Conservation (phyloP, 2,797 vertebrate genomes). For the Ptychadena robeensis region DNA sequence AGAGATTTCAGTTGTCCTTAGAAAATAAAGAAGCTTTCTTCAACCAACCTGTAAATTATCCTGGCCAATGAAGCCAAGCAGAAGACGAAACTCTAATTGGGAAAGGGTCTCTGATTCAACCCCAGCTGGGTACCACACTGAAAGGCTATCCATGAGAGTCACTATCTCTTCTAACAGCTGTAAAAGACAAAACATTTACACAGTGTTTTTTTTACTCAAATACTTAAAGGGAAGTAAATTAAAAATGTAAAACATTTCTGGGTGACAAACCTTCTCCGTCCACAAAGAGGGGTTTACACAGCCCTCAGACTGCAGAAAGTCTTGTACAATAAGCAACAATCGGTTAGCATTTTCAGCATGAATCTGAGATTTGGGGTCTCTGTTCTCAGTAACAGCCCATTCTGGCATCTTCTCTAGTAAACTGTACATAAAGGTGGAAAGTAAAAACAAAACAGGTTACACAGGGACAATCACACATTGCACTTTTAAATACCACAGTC, state of each 20-base stretch:
- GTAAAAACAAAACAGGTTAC: neutral
- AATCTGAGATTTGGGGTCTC: conserved; percentile 84
- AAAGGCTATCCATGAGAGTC: conserved; percentile 90
- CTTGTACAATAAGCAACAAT: conserved; percentile 87
- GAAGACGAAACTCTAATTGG: conserved; percentile 88
- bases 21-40: neutral
- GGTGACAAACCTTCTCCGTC: conserved; percentile 87
- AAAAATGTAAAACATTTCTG: neutral
- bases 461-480: neutral
- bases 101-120: conserved; percentile 85
- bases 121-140: conserved; percentile 88
- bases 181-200: neutral
- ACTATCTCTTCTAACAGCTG: conserved; percentile 89
- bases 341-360: conserved; percentile 92
- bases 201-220: neutral
- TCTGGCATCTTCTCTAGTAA: conserved; percentile 96
- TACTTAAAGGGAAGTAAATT: neutral
- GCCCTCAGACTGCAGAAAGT: conserved; percentile 94
- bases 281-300: conserved; percentile 86
- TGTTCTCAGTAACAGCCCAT: conserved; percentile 89
- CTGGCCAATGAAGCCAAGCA: conserved; percentile 94
- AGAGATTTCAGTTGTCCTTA: no score
- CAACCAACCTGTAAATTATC: conserved; percentile 87
- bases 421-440: conserved; percentile 70
- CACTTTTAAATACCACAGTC: neutral